These are phyloP conservation scores for Lampris incognitus DNA, from an alignment of 2,113 vertebrate species.

Conservation along the genomic window DNA sequence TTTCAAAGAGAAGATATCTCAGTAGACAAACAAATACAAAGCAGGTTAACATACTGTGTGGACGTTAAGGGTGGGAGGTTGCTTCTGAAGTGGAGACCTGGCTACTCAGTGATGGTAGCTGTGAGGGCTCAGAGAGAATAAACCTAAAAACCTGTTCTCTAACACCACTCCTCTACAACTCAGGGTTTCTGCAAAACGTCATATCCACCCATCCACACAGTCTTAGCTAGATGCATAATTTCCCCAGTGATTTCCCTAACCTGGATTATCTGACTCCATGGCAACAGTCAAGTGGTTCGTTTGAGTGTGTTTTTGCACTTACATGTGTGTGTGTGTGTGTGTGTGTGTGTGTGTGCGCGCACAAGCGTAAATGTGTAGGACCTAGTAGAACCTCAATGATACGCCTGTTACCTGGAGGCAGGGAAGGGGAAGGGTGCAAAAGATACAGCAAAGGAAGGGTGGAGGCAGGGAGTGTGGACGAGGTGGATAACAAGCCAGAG, in stretches of 20 bases:
- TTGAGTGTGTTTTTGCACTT: slow-evolving; percentile 3
- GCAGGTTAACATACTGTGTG: too few species aligned
- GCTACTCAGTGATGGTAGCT: slow-evolving; percentile 7
- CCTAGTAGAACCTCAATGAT: slow-evolving; percentile 40
- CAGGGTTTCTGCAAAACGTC: slow-evolving; percentile 49
- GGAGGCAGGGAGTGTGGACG: neutral
- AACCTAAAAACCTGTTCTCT: slow-evolving; percentile 7
- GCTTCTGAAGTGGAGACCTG: slow-evolving; percentile 10
- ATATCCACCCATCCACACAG: slow-evolving; percentile 41
- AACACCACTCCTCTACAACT: neutral
- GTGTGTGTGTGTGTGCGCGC: slow-evolving; percentile 28
- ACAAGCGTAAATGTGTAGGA: neutral
- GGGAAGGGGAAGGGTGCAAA: slow-evolving; percentile 70
- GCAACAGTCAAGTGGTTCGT: too few species aligned
- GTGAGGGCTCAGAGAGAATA: slow-evolving; percentile 39
- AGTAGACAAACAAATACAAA: too few species aligned
- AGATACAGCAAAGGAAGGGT: slow-evolving; percentile 47
- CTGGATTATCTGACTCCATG: too few species aligned
- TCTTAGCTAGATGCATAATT: too few species aligned
- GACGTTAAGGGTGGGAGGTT: too few species aligned
- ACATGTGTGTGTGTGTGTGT: slow-evolving; percentile 21
- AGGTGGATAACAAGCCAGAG: neutral
- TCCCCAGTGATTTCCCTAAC: too few species aligned
- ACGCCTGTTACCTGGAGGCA: slow-evolving; percentile 44
- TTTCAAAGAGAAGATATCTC: too few species aligned